phyloP scores from a whole-genome alignment of 2,888 invertebrate species.

The Anthoptus insignis region DNA sequence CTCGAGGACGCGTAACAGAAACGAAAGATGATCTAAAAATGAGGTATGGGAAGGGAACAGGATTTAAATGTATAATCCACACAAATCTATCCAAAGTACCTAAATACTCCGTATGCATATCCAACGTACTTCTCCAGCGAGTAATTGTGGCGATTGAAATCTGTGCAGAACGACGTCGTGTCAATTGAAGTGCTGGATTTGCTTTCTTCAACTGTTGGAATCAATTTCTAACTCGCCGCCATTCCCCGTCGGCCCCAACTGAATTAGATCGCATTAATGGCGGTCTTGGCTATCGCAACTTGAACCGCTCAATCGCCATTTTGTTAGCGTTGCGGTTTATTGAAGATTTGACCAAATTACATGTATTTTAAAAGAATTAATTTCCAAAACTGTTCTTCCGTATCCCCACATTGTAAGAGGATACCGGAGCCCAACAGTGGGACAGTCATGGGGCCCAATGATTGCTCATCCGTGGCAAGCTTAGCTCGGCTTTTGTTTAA shows the following conservation, averaged over 20 bases:
- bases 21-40: no score
- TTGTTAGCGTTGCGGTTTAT: slow-evolving; percentile 30
- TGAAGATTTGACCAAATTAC: slow-evolving; percentile 5
- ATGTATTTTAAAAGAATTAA: background rate
- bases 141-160: slow-evolving; percentile 24
- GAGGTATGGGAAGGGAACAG: no score
- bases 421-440: no score
- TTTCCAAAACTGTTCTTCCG: no score
- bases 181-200: slow-evolving; percentile 49
- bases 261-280: slow-evolving; percentile 55
- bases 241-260: slow-evolving; percentile 50
- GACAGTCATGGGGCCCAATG: no score
- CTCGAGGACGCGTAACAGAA: no score
- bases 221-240: slow-evolving; percentile 55
- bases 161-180: slow-evolving; percentile 23
- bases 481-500: no score
- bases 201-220: slow-evolving; percentile 50
- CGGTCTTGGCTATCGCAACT: slow-evolving; percentile 46
- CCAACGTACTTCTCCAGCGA: background rate
- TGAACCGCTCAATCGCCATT: slow-evolving; percentile 28
- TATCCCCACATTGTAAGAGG: no score
- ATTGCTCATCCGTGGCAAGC: no score
- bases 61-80: background rate
- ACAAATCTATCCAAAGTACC: background rate
- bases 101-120: background rate